phyloP scores from a whole-genome alignment of 2,797 vertebrate species.

The Ciconia nigra region DNA sequence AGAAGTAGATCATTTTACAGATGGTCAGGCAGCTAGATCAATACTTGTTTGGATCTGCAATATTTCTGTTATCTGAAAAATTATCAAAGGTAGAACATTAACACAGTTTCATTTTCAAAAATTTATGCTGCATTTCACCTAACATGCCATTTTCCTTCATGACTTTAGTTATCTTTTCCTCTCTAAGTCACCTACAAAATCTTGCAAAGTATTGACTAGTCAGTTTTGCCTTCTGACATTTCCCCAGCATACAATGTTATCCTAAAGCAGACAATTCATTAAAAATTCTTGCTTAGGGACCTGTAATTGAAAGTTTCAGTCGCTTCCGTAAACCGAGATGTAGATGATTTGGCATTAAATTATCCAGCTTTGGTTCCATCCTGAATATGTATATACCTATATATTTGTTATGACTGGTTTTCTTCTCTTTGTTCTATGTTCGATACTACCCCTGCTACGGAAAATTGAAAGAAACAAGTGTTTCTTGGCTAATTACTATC shows the following conservation, averaged over 20 bases:
- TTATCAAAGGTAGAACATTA: neutral
- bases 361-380: neutral
- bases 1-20: neutral
- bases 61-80: neutral
- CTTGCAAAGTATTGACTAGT: neutral
- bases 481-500: neutral
- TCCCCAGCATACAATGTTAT: neutral
- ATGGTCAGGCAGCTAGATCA: neutral
- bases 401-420: neutral
- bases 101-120: neutral
- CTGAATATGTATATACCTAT: neutral
- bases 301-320: neutral
- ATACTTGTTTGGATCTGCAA: neutral
- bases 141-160: neutral
- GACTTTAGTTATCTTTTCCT: neutral
- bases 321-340: neutral
- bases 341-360: neutral
- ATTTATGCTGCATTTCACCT: neutral
- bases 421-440: neutral
- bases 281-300: neutral
- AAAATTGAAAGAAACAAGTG: neutral
- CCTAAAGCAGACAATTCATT: neutral
- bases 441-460: neutral
- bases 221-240: neutral
- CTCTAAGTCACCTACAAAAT: neutral